Evolutionary conservation across 92 coral and sea anemone species (phyloP).

Genomic region (Epizoanthus rinbou): DNA sequence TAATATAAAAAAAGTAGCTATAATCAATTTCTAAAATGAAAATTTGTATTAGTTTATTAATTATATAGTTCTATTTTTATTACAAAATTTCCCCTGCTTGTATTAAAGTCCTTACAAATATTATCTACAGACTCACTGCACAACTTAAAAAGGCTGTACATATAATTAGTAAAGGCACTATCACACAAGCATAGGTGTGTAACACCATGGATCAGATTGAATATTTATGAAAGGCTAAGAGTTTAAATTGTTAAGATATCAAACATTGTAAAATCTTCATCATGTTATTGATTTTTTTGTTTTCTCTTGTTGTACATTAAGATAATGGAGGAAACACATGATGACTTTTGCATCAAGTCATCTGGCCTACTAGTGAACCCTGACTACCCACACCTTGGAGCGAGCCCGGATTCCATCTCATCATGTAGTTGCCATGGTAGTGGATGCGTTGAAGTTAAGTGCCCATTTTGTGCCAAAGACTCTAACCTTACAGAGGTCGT

Average conservation of each 20-base stretch:
- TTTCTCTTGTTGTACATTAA: neutral
- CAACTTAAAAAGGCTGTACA: neutral
- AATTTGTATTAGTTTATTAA: neutral
- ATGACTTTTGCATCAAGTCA: conserved; percentile 47
- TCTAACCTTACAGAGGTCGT: conserved; percentile 29
- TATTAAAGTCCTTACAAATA: neutral
- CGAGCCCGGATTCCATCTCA: conserved; percentile 61
- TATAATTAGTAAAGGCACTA: neutral
- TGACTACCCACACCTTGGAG: conserved; percentile 64
- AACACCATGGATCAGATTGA: neutral
- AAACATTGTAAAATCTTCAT: neutral
- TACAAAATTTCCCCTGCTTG: neutral
- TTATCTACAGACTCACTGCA: neutral
- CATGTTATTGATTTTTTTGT: neutral
- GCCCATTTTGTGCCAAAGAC: conserved; percentile 51
- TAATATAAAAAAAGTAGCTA: too few species aligned
- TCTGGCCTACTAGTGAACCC: conserved; percentile 60
- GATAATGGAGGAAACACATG: conserved; percentile 56
- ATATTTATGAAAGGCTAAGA: too few species aligned
- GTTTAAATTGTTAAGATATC: neutral
- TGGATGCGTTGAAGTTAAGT: conserved; percentile 62
- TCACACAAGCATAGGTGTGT: neutral
- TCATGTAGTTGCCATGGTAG: conserved; percentile 60
- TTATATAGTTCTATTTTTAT: neutral
- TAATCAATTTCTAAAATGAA: neutral